These are phyloP conservation scores for Pharmacophagus antenor DNA, from an alignment of 2,888 invertebrate species.

Conservation along the genomic window DNA sequence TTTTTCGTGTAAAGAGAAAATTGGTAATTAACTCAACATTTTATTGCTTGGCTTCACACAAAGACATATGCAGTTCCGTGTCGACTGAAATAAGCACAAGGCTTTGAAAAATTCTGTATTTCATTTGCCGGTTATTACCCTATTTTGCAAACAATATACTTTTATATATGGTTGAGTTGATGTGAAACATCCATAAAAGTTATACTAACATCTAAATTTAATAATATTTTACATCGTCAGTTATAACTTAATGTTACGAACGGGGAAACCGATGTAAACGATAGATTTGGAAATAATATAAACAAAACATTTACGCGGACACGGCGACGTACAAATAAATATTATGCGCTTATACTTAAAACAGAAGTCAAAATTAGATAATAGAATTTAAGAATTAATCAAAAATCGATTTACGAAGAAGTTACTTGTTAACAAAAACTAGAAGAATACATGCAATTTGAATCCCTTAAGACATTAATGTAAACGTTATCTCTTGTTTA, in stretches of 20 bases:
- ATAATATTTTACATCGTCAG: not conserved
- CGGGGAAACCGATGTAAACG: not conserved
- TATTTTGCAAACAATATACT: not conserved
- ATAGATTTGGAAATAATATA: not conserved
- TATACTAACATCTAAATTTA: not conserved
- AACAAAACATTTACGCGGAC: not conserved
- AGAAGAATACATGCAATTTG: not conserved
- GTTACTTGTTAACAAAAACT: not conserved
- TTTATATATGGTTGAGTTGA: too few relatives aligned
- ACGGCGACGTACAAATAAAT: too few relatives aligned
- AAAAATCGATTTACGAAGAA: too few relatives aligned
- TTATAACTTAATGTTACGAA: not conserved
- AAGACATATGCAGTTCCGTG: not conserved
- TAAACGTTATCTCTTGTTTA: too few relatives aligned
- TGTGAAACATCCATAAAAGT: not conserved
- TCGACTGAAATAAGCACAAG: slow-evolving; percentile 7
- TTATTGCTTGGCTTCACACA: slow-evolving; percentile 10
- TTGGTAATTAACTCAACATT: slow-evolving; percentile 5
- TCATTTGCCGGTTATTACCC: not conserved
- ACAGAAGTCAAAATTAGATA: too few relatives aligned
- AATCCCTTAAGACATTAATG: not conserved
- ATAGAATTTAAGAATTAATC: too few relatives aligned
- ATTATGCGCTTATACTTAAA: too few relatives aligned
- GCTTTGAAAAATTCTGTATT: not conserved
- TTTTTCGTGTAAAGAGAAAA: slow-evolving; percentile 8